These are phyloP conservation scores for Cathartes aura DNA, from an alignment of 2,113 vertebrate species.

Conservation along the genomic window DNA sequence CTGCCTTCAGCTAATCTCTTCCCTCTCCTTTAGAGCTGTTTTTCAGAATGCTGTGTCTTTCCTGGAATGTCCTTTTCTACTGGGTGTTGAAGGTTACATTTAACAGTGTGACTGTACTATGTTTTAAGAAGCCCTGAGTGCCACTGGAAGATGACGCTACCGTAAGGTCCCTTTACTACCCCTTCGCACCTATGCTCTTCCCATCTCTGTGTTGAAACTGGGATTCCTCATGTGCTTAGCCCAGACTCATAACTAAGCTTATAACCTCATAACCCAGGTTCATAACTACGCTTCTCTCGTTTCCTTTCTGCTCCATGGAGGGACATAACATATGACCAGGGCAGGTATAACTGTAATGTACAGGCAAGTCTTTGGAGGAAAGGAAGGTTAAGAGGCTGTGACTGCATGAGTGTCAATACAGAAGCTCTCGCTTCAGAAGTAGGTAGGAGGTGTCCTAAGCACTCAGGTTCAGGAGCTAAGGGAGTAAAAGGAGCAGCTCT, in stretches of 20 bases:
- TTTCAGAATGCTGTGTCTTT: background rate
- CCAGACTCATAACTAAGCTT: background rate
- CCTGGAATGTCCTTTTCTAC: background rate
- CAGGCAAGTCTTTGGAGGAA: background rate
- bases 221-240: background rate
- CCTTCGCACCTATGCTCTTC: background rate
- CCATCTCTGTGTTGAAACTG: background rate
- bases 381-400: background rate
- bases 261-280: background rate
- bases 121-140: background rate
- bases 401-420: background rate
- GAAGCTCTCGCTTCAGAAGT: background rate
- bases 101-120: background rate
- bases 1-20: background rate
- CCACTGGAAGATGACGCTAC: background rate
- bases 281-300: background rate
- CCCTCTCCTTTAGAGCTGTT: background rate
- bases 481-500: background rate
- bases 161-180: accelerated
- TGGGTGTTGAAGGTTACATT: background rate
- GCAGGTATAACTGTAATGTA: background rate
- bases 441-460: background rate
- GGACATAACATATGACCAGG: background rate
- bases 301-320: background rate
- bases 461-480: background rate